Conservation (phyloP, 1,140 invertebrate species). For the Zaprionus tsacasi region DNA sequence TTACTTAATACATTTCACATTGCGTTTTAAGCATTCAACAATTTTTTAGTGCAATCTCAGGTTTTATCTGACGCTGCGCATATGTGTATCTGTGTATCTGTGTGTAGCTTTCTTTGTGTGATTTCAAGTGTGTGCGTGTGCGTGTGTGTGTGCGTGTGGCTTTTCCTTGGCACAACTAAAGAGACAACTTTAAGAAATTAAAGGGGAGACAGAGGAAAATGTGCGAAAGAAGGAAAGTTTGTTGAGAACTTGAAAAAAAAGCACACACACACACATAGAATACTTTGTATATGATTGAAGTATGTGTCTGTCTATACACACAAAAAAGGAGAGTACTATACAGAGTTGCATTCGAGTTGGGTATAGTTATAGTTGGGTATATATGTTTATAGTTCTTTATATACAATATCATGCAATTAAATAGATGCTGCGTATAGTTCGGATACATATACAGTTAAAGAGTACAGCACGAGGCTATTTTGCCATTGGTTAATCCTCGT, state of each 20-base stretch:
- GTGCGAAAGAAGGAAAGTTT: not conserved
- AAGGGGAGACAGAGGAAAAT: not conserved
- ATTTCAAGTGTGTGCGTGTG: not conserved
- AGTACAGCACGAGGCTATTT: too few relatives aligned
- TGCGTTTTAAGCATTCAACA: conserved; percentile 50
- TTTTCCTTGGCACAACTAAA: not conserved
- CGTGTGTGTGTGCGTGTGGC: not conserved
- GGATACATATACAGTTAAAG: too few relatives aligned
- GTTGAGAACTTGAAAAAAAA: not conserved
- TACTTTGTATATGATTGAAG: not conserved
- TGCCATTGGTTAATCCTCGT: too few relatives aligned
- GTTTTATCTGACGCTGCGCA: conserved; percentile 10
- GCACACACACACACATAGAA: not conserved
- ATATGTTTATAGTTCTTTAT: too few relatives aligned
- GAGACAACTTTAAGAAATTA: not conserved
- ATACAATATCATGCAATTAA: too few relatives aligned
- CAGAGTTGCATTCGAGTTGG: not conserved
- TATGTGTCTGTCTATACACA: not conserved
- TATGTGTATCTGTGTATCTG: not conserved
- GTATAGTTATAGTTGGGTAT: not conserved
- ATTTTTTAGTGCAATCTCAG: conserved; percentile 26
- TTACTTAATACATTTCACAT: conserved; percentile 52
- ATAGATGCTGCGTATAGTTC: too few relatives aligned
- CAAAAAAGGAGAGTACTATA: too few relatives aligned
- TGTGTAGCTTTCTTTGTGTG: not conserved